Evolutionary conservation across 2,113 vertebrate genomes (phyloP), one percentile per base, ranked within the genome.

Genomic region (Geococcyx californianus): DNA sequence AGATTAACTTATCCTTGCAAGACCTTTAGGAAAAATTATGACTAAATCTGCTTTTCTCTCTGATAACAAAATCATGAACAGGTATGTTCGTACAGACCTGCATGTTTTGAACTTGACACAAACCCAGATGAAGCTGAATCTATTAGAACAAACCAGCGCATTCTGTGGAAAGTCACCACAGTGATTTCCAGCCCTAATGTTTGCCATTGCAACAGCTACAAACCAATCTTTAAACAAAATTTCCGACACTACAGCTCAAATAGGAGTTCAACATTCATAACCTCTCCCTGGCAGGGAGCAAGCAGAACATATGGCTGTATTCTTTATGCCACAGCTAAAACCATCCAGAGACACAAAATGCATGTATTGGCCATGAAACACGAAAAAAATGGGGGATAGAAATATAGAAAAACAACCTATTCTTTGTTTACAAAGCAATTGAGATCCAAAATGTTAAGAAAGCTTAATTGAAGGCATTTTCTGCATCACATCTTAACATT

Each of bases 391-490:
- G 15, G 11, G 9, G 29, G 13, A n/a, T 4, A 47, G 7, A 40
- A 86, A 68, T 11, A 40, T 1, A 66, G 12, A 66, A 79, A 70
- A 74, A 70, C 8, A 34, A 82, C 25, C 13, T 29, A 52, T 67
- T 8, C 26, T 81, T 83, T 75, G 47, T 63, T 92, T 64, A 87
- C n/a, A 81, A 78, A 91, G n/a, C 18, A 70, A 38, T 51, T 77
- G 60, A 67, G 29, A 87, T 36, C 8, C 33, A 67, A 92, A 89
- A 62, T 5, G 20, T 55, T 66, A 81, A 84, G 38, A 90, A 88
- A 91, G 70, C 20, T 84, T 88, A 62, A 86, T 5, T 81, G 66
- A 93, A 93, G 56, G 68, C 69, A 54, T 95, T 78, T 94, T 81
- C 90, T 89, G 85, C n/a, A 79, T 69, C 69, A 77, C 83, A 47